Evolutionary conservation across 2,888 invertebrate species (phyloP).

Genomic region (Nephrotoma flavescens): DNA sequence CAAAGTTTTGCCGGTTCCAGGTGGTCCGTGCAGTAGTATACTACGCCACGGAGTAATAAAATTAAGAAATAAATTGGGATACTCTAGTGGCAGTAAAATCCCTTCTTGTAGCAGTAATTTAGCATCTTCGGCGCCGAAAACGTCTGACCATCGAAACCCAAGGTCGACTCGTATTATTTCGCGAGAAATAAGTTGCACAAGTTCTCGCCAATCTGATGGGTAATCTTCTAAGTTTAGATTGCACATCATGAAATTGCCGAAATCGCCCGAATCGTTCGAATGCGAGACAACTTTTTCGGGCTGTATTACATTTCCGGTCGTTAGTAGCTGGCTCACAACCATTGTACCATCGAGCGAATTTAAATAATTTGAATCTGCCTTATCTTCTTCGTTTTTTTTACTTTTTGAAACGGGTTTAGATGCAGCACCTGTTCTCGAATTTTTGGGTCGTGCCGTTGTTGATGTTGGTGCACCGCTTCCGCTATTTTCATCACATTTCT

Average conservation of each 20-base stretch:
- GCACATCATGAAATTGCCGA: not conserved
- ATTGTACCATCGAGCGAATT: not conserved
- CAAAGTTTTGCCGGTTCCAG: constrained; percentile 74
- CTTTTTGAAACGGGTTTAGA: not conserved
- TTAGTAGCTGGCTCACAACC: not conserved
- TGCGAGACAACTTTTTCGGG: not conserved
- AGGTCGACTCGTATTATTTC: constrained; percentile 49
- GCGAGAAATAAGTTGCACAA: constrained; percentile 48
- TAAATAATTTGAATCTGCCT: not conserved
- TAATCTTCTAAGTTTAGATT: not conserved
- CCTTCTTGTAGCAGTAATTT: constrained; percentile 73
- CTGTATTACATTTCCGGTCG: not conserved
- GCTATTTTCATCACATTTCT: constrained; percentile 21
- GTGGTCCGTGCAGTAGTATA: constrained; percentile 44
- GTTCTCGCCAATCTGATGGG: constrained; percentile 44
- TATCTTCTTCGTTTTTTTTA: not conserved
- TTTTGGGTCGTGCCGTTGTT: not conserved
- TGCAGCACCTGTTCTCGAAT: not conserved
- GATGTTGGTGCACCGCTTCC: not conserved
- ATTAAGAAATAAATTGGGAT: constrained; percentile 55
- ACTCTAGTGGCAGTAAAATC: constrained; percentile 62
- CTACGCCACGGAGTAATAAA: constrained; percentile 73
- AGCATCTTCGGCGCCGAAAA: constrained; percentile 59
- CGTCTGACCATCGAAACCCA: constrained; percentile 63
- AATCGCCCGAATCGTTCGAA: not conserved